Percentiles rank a stretch among this genome's conserved stretches.
Evolutionary conservation across 2,797 vertebrate species (phyloP).

Genomic region (Coregonus sp.): DNA sequence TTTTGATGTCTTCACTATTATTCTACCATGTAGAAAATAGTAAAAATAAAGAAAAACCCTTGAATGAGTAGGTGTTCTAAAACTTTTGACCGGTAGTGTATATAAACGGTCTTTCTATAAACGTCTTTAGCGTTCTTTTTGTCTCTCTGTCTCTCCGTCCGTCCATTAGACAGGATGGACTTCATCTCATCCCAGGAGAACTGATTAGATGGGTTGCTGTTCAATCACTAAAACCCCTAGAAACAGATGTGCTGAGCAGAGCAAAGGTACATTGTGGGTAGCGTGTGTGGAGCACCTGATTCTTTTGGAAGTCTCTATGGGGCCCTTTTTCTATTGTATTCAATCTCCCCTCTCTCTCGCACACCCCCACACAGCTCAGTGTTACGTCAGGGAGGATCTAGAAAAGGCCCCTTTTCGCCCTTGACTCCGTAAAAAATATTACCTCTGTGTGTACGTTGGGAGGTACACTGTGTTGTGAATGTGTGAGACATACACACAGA

Average conservation of each 20-base stretch:
- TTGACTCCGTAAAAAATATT: conserved; percentile 27
- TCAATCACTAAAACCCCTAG: conserved; percentile 31
- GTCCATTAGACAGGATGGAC: not conserved
- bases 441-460: conserved; percentile 25
- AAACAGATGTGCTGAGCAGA: conserved; percentile 37
- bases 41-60: too few species aligned
- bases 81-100: too few species aligned
- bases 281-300: conserved; percentile 60
- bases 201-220: conserved; percentile 36
- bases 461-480: conserved; percentile 53
- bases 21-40: too few species aligned
- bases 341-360: conserved; percentile 29
- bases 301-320: conserved; percentile 46
- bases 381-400: conserved; percentile 21
- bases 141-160: too few species aligned
- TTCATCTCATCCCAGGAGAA: conserved; percentile 3
- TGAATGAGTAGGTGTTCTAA: too few species aligned
- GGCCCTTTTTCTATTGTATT: conserved; percentile 34
- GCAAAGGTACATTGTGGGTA: conserved; percentile 42
- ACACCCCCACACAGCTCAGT: conserved; percentile 23
- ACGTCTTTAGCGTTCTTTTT: not conserved
- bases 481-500: conserved; percentile 27
- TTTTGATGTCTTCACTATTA: too few species aligned
- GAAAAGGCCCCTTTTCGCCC: conserved; percentile 24
- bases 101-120: not conserved